Base-by-base conservation (phyloP, 2,797 vertebrate genomes). In the Phrynocephalus forsythii region DNA sequence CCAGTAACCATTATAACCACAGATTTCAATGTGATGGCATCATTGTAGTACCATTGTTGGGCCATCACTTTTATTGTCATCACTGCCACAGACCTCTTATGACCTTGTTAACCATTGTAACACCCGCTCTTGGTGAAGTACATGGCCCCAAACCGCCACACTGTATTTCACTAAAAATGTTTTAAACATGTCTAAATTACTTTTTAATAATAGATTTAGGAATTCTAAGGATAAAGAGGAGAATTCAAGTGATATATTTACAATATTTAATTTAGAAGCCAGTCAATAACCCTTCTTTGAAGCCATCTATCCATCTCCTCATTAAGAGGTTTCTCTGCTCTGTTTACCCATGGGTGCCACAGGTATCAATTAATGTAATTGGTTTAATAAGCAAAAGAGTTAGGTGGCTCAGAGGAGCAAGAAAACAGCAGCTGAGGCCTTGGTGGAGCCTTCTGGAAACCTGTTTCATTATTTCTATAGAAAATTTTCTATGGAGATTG, bases 281-380 rank as follows among this genome's bases (percentile, higher is more conserved):
- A 76, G 9, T 33, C 50, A 26, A 76, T 87, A 48, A 79, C 94
- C 91, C 79, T 93, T 79, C 24, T 88, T 50, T 56, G 56, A 78
- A 82, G 84, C 72, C 13, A 72, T 75, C 90, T 81, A 5, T 87
- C 86, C 0, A 20, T 79, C 22, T 88, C 5, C 1, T 86, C 60
- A 28, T 92, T 88, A 85, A 80, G 48, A 94, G 78, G 91, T 94
- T 90, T 88, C 86, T 92, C 83, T 30, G 6, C 88, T 89, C 83
- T 44, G 77, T 84, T 79, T 86, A 89, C 87, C 85, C 76, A 75
- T 22, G 90, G 89, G 93, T 90, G 86, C 90, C 84, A 56, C 6
- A 2, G 90, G 93, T 94, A 88, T 96, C 94, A 93, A 24, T 56
- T 91, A 86, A 88, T 93, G 84, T 93, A 81, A 91, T 93, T 94